These are phyloP conservation scores for Iguana delicatissima DNA, from an alignment of 2,797 vertebrate species.

Conservation along the genomic window DNA sequence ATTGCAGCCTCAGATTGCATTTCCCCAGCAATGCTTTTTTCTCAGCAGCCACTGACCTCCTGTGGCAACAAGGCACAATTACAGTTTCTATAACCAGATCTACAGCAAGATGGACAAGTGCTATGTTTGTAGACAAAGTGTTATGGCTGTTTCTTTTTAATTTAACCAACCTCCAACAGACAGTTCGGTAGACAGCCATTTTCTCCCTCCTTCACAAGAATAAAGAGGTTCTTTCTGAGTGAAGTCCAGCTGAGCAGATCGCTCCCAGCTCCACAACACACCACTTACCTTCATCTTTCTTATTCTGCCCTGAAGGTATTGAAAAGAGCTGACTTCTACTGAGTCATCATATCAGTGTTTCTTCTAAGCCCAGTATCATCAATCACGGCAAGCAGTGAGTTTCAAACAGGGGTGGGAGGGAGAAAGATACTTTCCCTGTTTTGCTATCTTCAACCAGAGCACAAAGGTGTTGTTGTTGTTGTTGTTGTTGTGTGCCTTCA, in stretches of 20 bases:
- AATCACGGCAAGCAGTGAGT: constrained; percentile 19
- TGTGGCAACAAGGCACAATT: constrained; percentile 58
- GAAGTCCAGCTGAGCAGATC: neutral
- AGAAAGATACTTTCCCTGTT: neutral
- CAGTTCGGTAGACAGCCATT: neutral
- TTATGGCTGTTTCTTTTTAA: neutral
- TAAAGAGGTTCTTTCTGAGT: neutral
- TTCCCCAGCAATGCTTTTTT: constrained; percentile 33
- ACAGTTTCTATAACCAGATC: constrained; percentile 17
- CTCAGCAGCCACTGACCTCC: constrained; percentile 73
- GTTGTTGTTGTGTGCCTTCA: neutral
- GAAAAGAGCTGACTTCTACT: constrained; percentile 26
- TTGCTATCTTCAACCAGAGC: neutral
- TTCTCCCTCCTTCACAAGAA: neutral
- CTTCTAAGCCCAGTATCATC: constrained; percentile 14
- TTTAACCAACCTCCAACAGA: neutral
- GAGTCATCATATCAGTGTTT: constrained; percentile 26
- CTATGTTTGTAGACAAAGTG: neutral
- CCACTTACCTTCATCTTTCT: constrained; percentile 11
- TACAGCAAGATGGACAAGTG: neutral
- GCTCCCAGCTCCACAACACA: neutral
- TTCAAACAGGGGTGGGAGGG: neutral
- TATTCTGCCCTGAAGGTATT: constrained; percentile 1
- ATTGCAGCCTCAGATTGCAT: neutral
- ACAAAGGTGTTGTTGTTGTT: neutral